These are phyloP conservation scores for Folsomia candida DNA, from an alignment of 2,888 invertebrate genomes.

Conservation along the genomic window DNA sequence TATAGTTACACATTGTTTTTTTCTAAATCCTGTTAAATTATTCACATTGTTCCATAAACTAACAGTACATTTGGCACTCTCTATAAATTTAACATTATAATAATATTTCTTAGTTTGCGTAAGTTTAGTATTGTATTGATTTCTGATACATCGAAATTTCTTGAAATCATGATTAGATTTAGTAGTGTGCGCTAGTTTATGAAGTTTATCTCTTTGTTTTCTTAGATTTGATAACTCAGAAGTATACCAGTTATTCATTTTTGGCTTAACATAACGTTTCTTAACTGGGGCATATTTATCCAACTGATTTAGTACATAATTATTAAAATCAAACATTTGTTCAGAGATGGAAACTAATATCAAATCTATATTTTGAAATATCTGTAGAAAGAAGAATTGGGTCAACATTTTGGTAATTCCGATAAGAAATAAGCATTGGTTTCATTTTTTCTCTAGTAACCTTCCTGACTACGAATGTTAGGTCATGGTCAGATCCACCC, in stretches of 20 bases:
- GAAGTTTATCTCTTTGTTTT: background rate
- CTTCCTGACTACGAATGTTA: background rate
- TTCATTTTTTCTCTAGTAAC: background rate
- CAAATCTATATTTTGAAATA: background rate
- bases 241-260: background rate
- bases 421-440: background rate
- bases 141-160: background rate
- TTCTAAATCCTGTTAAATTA: background rate
- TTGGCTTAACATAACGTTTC: background rate
- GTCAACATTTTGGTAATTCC: background rate
- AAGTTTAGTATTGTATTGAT: background rate
- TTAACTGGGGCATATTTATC: background rate
- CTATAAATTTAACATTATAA: background rate
- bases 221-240: background rate
- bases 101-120: background rate
- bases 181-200: background rate
- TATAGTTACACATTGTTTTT: background rate
- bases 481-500: background rate
- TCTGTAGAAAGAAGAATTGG: background rate
- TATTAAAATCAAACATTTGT: background rate
- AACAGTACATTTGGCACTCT: background rate
- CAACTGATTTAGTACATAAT: background rate
- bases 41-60: background rate
- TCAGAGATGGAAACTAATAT: background rate
- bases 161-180: background rate